Conservation (phyloP, 2,888 invertebrate species). For the Philhelius pedissequus region DNA sequence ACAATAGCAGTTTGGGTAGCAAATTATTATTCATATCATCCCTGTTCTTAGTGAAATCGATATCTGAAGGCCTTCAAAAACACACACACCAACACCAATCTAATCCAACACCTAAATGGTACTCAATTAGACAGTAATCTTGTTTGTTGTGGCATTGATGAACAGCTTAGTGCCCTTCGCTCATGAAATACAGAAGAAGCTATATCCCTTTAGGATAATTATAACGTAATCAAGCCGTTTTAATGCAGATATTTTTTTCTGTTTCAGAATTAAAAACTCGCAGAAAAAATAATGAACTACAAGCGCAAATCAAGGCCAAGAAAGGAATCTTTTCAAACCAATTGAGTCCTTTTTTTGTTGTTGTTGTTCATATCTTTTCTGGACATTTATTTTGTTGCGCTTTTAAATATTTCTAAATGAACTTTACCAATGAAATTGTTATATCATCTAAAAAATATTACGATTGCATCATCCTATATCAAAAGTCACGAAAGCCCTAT, state of each 20-base stretch:
- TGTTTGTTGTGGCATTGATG: slow-evolving; percentile 49
- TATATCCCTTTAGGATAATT: slow-evolving; percentile 18
- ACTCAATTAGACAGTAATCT: slow-evolving; percentile 56
- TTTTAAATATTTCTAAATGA: slow-evolving; percentile 52
- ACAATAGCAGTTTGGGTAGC: too few species aligned
- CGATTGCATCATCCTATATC: slow-evolving; percentile 47
- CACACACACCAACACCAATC: background rate
- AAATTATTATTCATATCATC: background rate
- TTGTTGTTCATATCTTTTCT: too few species aligned
- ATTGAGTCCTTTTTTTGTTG: background rate
- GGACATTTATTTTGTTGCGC: slow-evolving; percentile 45
- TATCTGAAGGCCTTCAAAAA: background rate
- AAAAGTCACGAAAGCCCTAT: slow-evolving; percentile 29
- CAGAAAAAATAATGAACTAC: background rate
- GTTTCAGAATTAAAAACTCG: background rate
- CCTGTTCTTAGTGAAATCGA: background rate
- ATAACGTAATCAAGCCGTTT: background rate
- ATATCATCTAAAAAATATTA: slow-evolving; percentile 49
- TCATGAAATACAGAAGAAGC: background rate
- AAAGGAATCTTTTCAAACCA: background rate
- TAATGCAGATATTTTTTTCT: background rate
- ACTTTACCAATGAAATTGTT: slow-evolving; percentile 50
- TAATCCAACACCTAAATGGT: background rate
- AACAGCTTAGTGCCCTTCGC: background rate
- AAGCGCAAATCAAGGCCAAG: background rate